phyloP scores from a whole-genome alignment of 2,797 vertebrate genomes.

The Siniperca scherzeri region DNA sequence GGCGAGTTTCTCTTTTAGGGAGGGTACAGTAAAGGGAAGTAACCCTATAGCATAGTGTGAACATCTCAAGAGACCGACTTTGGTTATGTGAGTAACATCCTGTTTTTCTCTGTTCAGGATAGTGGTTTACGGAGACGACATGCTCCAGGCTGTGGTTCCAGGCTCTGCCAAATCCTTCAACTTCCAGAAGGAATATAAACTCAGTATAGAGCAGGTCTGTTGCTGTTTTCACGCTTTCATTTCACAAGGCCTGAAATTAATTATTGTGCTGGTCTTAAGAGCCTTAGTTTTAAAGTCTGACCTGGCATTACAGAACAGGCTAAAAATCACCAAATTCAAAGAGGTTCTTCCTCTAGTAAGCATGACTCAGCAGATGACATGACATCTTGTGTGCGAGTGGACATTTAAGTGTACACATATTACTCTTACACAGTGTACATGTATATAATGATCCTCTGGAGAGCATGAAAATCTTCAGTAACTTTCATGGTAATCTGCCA shows the following conservation, averaged over 20 bases:
- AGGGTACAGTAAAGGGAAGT: neutral
- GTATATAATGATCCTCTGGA: too few species aligned
- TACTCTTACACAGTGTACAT: too few species aligned
- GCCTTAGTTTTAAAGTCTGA: too few species aligned
- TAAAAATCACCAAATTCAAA: neutral
- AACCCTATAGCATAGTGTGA: neutral
- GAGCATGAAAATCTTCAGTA: too few species aligned
- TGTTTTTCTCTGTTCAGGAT: constrained; percentile 71
- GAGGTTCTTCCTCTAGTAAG: too few species aligned
- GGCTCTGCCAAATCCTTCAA: constrained; percentile 85
- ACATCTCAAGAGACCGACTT: neutral
- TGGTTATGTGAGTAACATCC: neutral
- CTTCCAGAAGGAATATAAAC: constrained; percentile 77
- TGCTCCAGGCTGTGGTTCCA: constrained; percentile 74
- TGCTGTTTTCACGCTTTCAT: neutral
- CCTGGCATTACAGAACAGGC: too few species aligned
- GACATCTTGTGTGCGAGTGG: too few species aligned
- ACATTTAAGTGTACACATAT: too few species aligned
- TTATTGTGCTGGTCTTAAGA: neutral
- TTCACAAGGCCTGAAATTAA: neutral
- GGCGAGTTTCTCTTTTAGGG: too few species aligned
- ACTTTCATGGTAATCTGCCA: too few species aligned
- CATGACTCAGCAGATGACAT: too few species aligned
- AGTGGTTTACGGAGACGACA: constrained; percentile 83
- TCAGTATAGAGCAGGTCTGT: constrained; percentile 73